Conservation (phyloP, 2,113 vertebrate genomes). For the Atrichornis clamosus region DNA sequence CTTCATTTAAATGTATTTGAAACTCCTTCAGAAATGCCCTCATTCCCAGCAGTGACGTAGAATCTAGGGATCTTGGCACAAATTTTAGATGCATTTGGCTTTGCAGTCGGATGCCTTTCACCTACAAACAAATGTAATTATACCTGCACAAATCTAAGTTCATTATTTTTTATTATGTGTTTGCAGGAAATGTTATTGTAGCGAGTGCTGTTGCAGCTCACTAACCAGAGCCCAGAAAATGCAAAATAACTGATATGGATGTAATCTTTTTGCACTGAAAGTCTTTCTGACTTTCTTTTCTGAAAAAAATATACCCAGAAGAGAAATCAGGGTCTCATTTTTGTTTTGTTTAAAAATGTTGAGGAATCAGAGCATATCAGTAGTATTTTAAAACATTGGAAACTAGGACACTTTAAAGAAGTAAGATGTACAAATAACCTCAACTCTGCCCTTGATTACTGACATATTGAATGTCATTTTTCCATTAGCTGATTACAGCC, state of each 20-base stretch:
- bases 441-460: not conserved
- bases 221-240: not conserved
- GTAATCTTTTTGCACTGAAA: not conserved
- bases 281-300: no score
- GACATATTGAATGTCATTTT: not conserved
- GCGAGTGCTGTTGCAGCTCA: not conserved
- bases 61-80: not conserved
- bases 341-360: not conserved
- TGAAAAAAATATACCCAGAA: not conserved
- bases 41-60: not conserved
- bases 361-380: not conserved
- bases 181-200: not conserved
- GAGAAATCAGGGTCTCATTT: not conserved
- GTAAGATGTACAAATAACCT: not conserved
- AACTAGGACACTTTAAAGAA: not conserved
- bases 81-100: not conserved
- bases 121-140: not conserved
- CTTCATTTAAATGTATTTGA: not conserved
- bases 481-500: not conserved
- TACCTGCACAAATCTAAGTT: not conserved
- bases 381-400: not conserved
- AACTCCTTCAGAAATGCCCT: not conserved
- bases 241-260: not conserved
- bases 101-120: not conserved
- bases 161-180: not conserved